phyloP scores from a whole-genome alignment of 35 echinoderm and acorn worm genomes.

The Antedon bifida region DNA sequence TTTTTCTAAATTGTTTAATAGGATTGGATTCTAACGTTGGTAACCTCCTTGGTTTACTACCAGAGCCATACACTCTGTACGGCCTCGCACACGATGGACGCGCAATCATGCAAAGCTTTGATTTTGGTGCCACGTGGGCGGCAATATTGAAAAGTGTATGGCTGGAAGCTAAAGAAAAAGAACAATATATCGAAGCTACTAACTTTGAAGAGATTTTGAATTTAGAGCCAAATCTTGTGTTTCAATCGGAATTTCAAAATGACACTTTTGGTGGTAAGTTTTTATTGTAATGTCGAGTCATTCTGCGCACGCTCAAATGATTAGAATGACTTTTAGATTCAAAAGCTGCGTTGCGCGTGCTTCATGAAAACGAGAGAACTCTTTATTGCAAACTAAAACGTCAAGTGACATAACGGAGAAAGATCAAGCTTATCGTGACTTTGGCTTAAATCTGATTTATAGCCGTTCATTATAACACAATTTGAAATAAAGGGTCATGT shows the following conservation, averaged over 20 bases:
- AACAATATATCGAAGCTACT: constrained; percentile 15
- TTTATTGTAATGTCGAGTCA: too few relatives aligned
- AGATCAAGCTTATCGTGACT: too few relatives aligned
- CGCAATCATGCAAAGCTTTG: constrained; percentile 30
- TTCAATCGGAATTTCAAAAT: constrained; percentile 31
- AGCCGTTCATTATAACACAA: too few relatives aligned
- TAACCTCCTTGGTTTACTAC: constrained; percentile 37
- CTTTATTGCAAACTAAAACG: too few relatives aligned
- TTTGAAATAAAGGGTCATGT: too few relatives aligned
- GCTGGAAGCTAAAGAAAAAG: constrained; percentile 5
- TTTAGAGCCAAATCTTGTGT: constrained; percentile 1
- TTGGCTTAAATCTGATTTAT: too few relatives aligned
- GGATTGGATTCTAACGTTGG: constrained; percentile 44
- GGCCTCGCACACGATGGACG: constrained; percentile 40
- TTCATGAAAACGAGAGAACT: too few relatives aligned
- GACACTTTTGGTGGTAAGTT: constrained; percentile 39
- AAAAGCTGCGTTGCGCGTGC: too few relatives aligned
- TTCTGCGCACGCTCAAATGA: too few relatives aligned
- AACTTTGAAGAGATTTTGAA: neutral
- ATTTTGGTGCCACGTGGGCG: constrained; percentile 32
- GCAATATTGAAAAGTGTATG: constrained; percentile 10
- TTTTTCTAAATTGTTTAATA: constrained; percentile 10
- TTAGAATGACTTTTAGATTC: too few relatives aligned
- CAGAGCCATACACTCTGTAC: constrained; percentile 29
- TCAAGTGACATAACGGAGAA: too few relatives aligned